Conservation (phyloP, 2,888 invertebrate genomes). For the Parapristionchus giblindavisi region DNA sequence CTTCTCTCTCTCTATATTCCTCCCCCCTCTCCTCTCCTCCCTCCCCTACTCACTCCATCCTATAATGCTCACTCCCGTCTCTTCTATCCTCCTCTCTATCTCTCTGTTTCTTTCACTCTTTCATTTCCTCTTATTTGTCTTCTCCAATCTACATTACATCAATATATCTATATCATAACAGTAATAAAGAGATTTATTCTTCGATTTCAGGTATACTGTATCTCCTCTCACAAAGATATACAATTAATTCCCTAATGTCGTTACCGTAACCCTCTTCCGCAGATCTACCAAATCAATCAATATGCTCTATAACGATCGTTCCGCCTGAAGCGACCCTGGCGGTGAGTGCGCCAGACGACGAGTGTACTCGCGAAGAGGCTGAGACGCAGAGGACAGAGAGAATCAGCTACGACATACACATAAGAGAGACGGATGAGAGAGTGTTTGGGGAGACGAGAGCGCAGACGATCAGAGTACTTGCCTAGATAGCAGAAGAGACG, state of each 20-base stretch:
- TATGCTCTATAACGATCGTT: too few relatives aligned
- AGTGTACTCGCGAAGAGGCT: neutral
- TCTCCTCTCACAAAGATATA: neutral
- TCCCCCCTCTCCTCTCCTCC: too few relatives aligned
- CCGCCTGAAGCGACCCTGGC: too few relatives aligned
- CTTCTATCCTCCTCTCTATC: neutral
- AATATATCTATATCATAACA: too few relatives aligned
- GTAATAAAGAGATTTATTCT: too few relatives aligned
- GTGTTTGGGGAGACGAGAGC: neutral
- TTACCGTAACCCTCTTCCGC: too few relatives aligned
- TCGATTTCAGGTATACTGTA: neutral
- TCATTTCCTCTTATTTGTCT: neutral
- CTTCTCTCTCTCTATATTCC: neutral
- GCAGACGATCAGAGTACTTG: conserved; percentile 15
- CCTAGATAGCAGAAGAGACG: neutral
- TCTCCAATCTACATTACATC: neutral
- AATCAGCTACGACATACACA: conserved; percentile 37
- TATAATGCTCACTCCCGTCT: too few relatives aligned
- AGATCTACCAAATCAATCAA: too few relatives aligned
- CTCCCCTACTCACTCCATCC: too few relatives aligned
- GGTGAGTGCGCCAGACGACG: conserved; percentile 15
- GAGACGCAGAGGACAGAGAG: conserved; percentile 34
- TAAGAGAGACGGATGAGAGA: neutral
- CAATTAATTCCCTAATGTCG: too few relatives aligned
- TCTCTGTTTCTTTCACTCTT: neutral